Base-by-base conservation (phyloP, 1,140 invertebrate genomes). In the Aethina tumida region DNA sequence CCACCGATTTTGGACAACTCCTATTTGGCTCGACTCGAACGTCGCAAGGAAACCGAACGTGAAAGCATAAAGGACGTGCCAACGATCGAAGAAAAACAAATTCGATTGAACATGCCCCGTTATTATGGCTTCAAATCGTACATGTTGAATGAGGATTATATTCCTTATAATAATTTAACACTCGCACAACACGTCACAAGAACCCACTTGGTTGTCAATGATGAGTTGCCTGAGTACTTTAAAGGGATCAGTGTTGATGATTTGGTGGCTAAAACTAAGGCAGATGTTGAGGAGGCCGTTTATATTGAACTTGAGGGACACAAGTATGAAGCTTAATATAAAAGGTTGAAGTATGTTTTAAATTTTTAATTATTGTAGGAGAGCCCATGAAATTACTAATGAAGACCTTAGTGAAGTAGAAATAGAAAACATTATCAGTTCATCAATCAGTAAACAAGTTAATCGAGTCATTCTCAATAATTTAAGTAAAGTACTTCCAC, bases 21-120 rank as follows among this genome's bases (percentile, higher is more conserved):
- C 0, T 51, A 47, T 6, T 44, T 60, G 44, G 67, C 59, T 14
- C 57, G 41, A 36, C 59, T 56, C 24, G 47, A 54, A 47, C 62
- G 70, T 14, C 51, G 60, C 36, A 59, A 59, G 16, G 51, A 69
- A 43, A 39, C 56, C 2, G 61, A 68, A 53, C 56, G 76, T 50
- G 62, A 81, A 15, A 65, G 74, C 48, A 72, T 88, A 14, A 70
- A 73, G 49, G 54, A 64, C 5, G 45, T 83, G 21, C 65, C 74
- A 28, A 84, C 81, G 1, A 70, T 86, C 0, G 86, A 90, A 62
- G 82, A 88, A 63, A 91, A 91, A 58, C 66, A 84, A 35, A 75
- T 84, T 27, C 81, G 80, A 52, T 37, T 86, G 3, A 87, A 86
- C 56, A 79, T 89, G 72, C 78, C 80, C 4, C 69, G 71, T 30